Conservation (phyloP, 2,113 vertebrate species). For the Grammomys dolichurus region DNA sequence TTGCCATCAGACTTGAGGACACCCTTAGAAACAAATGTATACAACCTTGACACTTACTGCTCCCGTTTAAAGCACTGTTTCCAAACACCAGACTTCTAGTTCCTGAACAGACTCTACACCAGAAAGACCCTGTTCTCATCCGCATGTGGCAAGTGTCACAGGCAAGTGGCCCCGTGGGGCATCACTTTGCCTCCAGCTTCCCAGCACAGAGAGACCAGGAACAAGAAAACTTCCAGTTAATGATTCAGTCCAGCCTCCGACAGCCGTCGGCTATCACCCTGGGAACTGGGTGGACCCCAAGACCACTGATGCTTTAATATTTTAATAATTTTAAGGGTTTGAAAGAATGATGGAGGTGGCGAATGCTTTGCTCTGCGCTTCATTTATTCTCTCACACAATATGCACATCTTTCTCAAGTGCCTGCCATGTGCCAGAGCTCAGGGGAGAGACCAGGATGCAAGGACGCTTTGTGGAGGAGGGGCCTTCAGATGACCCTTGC, state of each 20-base stretch:
- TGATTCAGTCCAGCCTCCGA: neutral
- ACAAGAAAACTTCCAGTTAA: neutral
- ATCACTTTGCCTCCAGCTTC: neutral
- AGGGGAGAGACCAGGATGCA: neutral
- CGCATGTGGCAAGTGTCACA: neutral
- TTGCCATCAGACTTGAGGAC: neutral
- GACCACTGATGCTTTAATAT: neutral
- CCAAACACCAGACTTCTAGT: neutral
- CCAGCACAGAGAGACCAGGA: neutral
- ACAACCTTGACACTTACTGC: neutral
- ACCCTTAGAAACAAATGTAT: neutral
- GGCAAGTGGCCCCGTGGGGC: neutral
- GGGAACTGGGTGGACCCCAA: neutral
- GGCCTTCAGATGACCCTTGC: neutral
- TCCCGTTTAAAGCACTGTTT: constrained; percentile 41
- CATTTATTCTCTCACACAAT: neutral
- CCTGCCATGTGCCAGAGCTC: neutral
- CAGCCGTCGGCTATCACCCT: neutral
- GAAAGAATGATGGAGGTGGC: neutral
- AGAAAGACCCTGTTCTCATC: neutral
- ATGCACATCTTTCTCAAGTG: neutral
- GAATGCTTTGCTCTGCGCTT: neutral
- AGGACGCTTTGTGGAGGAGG: neutral
- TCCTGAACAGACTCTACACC: neutral
- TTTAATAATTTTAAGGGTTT: neutral